These are phyloP conservation scores for Pseudomyrmex flavicornis DNA, from an alignment of 1,140 invertebrate genomes.

Conservation along the genomic window DNA sequence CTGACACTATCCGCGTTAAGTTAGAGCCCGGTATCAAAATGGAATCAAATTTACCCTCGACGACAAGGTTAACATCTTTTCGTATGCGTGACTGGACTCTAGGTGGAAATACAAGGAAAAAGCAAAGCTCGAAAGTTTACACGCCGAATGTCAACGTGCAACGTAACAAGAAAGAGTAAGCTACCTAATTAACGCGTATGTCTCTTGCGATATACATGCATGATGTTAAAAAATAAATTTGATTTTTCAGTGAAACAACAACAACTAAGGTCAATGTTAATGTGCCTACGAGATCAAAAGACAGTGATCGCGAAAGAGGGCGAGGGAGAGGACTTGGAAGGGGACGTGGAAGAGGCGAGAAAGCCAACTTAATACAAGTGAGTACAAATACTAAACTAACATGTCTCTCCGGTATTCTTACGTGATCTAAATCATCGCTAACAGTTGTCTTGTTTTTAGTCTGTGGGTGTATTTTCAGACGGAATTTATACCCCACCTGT, in stretches of 20 bases:
- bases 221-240: constrained; percentile 14
- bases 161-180: constrained; percentile 81
- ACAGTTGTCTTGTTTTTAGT: constrained; percentile 72
- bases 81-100: constrained; percentile 79
- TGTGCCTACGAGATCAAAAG: constrained; percentile 52
- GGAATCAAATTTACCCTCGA: constrained; percentile 69
- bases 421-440: not conserved
- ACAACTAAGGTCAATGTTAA: constrained; percentile 41
- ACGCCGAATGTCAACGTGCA: constrained; percentile 82
- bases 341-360: not conserved
- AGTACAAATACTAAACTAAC: not conserved
- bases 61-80: constrained; percentile 81
- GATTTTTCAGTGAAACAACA: constrained; percentile 71
- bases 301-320: constrained; percentile 33
- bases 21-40: constrained; percentile 67
- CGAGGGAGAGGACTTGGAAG: constrained; percentile 43
- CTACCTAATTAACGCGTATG: not conserved
- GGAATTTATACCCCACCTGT: constrained; percentile 69
- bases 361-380: constrained; percentile 79
- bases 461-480: constrained; percentile 81
- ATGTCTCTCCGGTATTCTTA: not conserved
- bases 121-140: constrained; percentile 77
- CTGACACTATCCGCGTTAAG: too few relatives aligned
- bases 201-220: not conserved
- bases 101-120: constrained; percentile 80